Percentiles rank a stretch among this genome's conserved stretches.
phyloP scores from a whole-genome alignment of 2,797 vertebrate species.

The Taeniopygia guttata region DNA sequence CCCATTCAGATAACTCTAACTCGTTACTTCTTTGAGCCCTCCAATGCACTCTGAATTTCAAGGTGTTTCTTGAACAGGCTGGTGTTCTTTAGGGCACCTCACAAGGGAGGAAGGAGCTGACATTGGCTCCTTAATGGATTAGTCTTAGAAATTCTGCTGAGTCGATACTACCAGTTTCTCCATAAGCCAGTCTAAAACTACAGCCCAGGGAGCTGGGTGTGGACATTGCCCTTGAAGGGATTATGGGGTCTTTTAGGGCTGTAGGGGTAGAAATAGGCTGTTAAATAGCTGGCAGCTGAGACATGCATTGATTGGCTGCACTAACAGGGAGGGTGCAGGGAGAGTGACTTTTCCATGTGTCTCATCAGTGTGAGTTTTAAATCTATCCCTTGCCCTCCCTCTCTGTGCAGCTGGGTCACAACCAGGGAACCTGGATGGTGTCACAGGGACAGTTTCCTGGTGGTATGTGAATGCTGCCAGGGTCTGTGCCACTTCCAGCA shows the following conservation, averaged over 20 bases:
- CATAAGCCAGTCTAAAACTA: constrained; percentile 34
- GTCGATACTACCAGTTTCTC: not conserved
- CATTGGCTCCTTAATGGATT: not conserved
- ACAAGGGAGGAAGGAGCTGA: not conserved
- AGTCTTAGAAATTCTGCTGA: constrained; percentile 44
- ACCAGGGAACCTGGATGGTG: not conserved
- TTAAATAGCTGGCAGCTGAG: not conserved
- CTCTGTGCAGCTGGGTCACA: not conserved
- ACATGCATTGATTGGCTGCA: not conserved
- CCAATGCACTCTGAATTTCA: not conserved
- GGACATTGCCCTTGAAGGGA: constrained; percentile 9
- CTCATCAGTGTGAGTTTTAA: not conserved
- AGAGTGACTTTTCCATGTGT: not conserved
- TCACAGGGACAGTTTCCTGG: not conserved
- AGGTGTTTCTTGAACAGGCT: not conserved
- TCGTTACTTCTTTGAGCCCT: rapidly evolving
- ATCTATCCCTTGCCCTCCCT: not conserved
- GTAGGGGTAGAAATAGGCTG: not conserved
- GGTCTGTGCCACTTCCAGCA: not conserved
- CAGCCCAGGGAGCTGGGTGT: not conserved
- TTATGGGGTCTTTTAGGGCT: not conserved
- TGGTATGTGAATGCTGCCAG: not conserved
- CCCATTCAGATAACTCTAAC: not conserved
- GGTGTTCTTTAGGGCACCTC: not conserved
- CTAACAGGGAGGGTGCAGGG: not conserved